Conservation (phyloP, 2,797 vertebrate species). For the Oryzias sinensis region DNA sequence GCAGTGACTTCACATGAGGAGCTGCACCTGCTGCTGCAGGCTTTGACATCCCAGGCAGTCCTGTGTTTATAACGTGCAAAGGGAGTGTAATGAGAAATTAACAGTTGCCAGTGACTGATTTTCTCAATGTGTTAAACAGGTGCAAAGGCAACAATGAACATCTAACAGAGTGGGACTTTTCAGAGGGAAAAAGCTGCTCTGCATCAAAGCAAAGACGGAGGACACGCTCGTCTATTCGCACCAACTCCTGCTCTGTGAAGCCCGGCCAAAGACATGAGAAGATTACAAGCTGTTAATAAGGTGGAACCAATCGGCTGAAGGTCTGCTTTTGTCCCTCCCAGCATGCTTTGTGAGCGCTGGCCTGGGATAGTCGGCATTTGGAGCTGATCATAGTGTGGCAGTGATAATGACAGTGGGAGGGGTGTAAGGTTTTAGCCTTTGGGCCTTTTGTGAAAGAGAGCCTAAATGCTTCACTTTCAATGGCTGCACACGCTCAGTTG, state of each 20-base stretch:
- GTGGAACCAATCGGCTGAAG: constrained; percentile 93
- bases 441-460: constrained; percentile 73
- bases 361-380: constrained; percentile 91
- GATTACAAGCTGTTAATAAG: constrained; percentile 99
- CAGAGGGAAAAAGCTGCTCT: constrained; percentile 49
- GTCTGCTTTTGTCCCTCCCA: constrained; percentile 78
- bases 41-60: constrained; percentile 29
- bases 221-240: constrained; percentile 56
- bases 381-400: constrained; percentile 71
- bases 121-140: constrained; percentile 72
- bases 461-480: constrained; percentile 65
- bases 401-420: constrained; percentile 69
- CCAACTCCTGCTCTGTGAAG: constrained; percentile 66
- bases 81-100: constrained; percentile 80
- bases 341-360: constrained; percentile 85
- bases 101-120: constrained; percentile 81
- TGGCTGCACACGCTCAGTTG: constrained; percentile 70
- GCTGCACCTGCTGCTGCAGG: constrained; percentile 46
- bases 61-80: constrained; percentile 51
- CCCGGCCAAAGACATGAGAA: constrained; percentile 89
- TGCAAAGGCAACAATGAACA: constrained; percentile 72
- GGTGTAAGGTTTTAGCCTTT: constrained; percentile 64
- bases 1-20: constrained; percentile 8
- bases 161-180: constrained; percentile 60
- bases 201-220: constrained; percentile 62